Evolutionary conservation across 1,140 invertebrate genomes (phyloP), one percentile per base, ranked within the genome.

Genomic region (Leptinotarsa defecta): DNA sequence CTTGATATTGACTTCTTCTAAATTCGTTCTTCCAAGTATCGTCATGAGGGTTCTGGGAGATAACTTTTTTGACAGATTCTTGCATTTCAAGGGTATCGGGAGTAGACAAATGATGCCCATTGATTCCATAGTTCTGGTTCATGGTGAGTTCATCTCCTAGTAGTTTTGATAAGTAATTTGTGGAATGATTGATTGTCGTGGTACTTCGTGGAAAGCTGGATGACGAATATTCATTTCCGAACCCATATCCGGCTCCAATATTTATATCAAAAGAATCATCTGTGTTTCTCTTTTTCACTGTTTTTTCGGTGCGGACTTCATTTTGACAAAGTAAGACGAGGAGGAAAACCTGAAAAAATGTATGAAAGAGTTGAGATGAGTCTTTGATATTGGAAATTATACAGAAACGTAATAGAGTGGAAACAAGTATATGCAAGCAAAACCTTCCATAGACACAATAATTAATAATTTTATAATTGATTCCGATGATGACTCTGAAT

Each of bases 171-270:
- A 68, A n/a, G 34, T 20, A 22, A 15, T 73, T 73, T 17, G 34
- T 49, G 22, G 71, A 49, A n/a, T 65, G 68, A n/a, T 15, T 73
- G 20, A 73, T 65, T 19, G 15, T 73, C 4, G 43, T 48, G 62
- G 61, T 73, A 65, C 71, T 65, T 3, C 63, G 62, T 65, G 71
- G 71, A n/a, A 65, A 24, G 15, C 27, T 63, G 13, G 20, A 13
- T 48, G 22, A 62, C 3, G 19, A 17, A 17, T 73, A 61, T 13
- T 65, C 62, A 5, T n/a, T 13, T 64, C 71, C 71, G 5, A 73
- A 24, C 4, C 61, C 62, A 65, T 73, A 73, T n/a, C 71, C 71
- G 20, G 71, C 71, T 64, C 71, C 71, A 49, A 73, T 64, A 22
- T 73, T 65, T 5, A 73, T 19, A 17, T 65, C 27, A 49, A 73